phyloP scores from a whole-genome alignment of 2,113 vertebrate genomes.

The Falcunculus frontatus region DNA sequence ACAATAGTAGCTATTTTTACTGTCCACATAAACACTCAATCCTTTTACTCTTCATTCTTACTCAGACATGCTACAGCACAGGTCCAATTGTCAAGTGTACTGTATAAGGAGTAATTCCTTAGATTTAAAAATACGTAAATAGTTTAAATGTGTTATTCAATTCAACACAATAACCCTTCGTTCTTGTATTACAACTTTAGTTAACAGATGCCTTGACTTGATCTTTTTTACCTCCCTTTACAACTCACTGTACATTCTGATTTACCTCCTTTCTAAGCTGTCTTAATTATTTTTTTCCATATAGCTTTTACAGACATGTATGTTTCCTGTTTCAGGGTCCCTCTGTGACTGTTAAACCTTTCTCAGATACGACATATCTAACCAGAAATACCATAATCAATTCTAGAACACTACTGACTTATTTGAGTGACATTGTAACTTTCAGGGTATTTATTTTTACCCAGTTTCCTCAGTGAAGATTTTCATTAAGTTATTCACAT shows the following conservation, averaged over 20 bases:
- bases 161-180: neutral
- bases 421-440: neutral
- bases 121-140: neutral
- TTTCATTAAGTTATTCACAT: neutral
- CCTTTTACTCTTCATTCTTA: neutral
- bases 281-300: conserved; percentile 33
- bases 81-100: neutral
- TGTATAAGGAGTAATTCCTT: neutral
- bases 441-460: neutral
- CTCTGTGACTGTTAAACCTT: conserved; percentile 3
- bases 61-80: neutral
- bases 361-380: neutral
- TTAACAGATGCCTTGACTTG: neutral
- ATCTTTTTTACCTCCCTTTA: neutral
- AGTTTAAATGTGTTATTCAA: neutral
- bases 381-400: neutral
- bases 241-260: conserved; percentile 1
- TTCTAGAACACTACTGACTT: neutral
- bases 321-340: conserved; percentile 15
- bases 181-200: neutral
- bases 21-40: neutral
- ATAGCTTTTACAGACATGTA: conserved; percentile 9
- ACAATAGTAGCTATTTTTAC: conserved; percentile 21
- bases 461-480: neutral
- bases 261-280: conserved; percentile 22